Percentiles rank a stretch among this genome's conserved stretches.
phyloP scores from a whole-genome alignment of 2,888 invertebrate species.

The Myopa testacea region DNA sequence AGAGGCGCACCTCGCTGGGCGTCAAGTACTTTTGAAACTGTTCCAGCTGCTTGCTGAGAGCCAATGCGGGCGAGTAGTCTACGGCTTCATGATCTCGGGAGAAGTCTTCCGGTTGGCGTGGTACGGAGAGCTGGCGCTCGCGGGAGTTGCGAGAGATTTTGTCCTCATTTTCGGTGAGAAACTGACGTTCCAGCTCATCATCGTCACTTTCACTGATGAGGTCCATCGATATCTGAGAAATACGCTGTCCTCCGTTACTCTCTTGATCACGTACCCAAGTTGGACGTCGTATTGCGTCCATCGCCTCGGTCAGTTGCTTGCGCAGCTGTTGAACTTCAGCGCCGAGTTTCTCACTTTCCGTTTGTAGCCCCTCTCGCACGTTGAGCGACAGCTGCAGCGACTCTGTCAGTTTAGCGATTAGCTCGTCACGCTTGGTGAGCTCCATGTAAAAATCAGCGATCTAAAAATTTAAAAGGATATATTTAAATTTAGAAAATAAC shows the following conservation, averaged over 20 bases:
- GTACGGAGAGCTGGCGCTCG: slow-evolving; percentile 60
- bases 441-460: slow-evolving; percentile 80
- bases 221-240: slow-evolving; percentile 68
- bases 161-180: slow-evolving; percentile 63
- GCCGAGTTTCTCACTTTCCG: slow-evolving; percentile 74
- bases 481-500: neutral
- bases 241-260: slow-evolving; percentile 63
- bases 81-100: slow-evolving; percentile 39
- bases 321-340: slow-evolving; percentile 72
- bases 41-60: slow-evolving; percentile 66
- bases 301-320: slow-evolving; percentile 68
- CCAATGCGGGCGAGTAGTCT: slow-evolving; percentile 29
- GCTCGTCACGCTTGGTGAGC: slow-evolving; percentile 76
- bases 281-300: slow-evolving; percentile 65
- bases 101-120: slow-evolving; percentile 52
- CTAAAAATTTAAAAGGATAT: slow-evolving; percentile 69
- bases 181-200: slow-evolving; percentile 65
- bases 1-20: slow-evolving; percentile 65
- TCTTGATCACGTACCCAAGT: slow-evolving; percentile 61
- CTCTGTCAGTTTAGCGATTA: slow-evolving; percentile 79
- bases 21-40: slow-evolving; percentile 65
- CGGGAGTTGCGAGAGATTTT: slow-evolving; percentile 60
- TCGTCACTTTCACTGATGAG: slow-evolving; percentile 67
- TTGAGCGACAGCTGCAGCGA: slow-evolving; percentile 77
- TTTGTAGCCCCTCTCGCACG: slow-evolving; percentile 73